A percentile compares a stretch with the other conserved stretches of the same genome.
phyloP scores from a whole-genome alignment of 2,888 invertebrate genomes.

The Baronia brevicornis region DNA sequence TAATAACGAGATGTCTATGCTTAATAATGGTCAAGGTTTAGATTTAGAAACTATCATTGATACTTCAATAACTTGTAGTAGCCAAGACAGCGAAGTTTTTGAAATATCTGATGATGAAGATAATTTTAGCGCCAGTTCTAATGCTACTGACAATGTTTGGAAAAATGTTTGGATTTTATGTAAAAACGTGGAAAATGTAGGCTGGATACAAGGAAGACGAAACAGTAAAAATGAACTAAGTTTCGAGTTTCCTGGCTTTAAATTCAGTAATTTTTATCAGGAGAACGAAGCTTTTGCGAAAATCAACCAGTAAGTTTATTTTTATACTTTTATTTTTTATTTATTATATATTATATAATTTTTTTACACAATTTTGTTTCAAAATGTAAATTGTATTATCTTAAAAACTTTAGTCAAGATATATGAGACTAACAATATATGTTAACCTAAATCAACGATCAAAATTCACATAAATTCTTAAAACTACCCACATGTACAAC shows the following conservation, averaged over 20 bases:
- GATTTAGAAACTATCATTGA: constrained; percentile 45
- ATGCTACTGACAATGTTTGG: constrained; percentile 13
- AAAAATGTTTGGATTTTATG: constrained; percentile 46
- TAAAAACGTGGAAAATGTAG: constrained; percentile 38
- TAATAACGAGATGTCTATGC: not conserved
- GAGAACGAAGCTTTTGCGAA: constrained; percentile 42
- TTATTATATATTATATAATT: not conserved
- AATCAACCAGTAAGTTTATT: constrained; percentile 57
- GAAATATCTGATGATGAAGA: constrained; percentile 34
- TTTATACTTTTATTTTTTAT: not conserved
- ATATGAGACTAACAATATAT: too few species aligned
- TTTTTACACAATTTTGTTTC: too few species aligned
- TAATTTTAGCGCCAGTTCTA: constrained; percentile 8
- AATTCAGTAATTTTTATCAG: constrained; percentile 41
- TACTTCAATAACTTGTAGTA: constrained; percentile 24
- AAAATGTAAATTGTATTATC: too few species aligned
- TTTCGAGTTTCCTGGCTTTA: constrained; percentile 55
- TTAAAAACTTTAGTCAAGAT: too few species aligned
- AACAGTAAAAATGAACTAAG: constrained; percentile 34
- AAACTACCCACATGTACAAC: too few species aligned
- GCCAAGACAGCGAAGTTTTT: constrained; percentile 24
- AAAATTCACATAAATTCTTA: too few species aligned
- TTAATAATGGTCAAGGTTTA: constrained; percentile 9
- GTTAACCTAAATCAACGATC: too few species aligned
- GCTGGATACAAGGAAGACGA: constrained; percentile 43